Evolutionary conservation across 2,797 vertebrate genomes (phyloP).

Genomic region (Poeciliopsis presidionis): DNA sequence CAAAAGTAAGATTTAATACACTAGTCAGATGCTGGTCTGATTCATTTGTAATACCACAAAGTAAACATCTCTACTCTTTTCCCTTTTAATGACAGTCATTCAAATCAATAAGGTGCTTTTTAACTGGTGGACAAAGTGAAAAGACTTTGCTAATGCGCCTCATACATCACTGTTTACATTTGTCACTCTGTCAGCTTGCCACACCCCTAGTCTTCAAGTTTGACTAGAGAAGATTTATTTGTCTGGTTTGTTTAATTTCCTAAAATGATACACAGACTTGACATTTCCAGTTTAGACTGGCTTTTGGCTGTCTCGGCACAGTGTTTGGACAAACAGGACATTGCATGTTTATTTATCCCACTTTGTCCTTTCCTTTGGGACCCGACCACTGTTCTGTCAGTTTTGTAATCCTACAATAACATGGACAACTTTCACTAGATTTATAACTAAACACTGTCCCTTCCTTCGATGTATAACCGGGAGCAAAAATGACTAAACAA

Average conservation of each 20-base stretch:
- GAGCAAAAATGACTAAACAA: conserved; percentile 1
- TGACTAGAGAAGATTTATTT: conserved; percentile 34
- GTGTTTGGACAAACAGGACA: conserved; percentile 17
- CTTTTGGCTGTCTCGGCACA: background rate
- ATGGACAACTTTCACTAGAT: background rate
- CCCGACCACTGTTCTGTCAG: conserved; percentile 19
- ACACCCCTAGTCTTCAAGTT: conserved; percentile 31
- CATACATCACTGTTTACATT: conserved; percentile 24
- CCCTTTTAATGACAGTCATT: conserved; percentile 22
- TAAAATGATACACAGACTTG: conserved; percentile 22
- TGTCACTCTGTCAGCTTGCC: conserved; percentile 24
- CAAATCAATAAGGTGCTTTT: conserved; percentile 51
- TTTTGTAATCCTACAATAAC: conserved; percentile 10
- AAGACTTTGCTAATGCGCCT: conserved; percentile 32
- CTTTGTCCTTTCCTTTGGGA: conserved; percentile 14
- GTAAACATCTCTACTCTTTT: background rate
- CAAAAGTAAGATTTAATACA: background rate
- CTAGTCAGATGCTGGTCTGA: background rate
- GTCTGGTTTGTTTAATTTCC: conserved; percentile 39
- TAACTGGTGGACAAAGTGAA: conserved; percentile 36
- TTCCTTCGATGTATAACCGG: background rate
- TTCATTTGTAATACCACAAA: conserved; percentile 20
- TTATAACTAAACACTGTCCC: conserved; percentile 20
- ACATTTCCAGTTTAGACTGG: conserved; percentile 30
- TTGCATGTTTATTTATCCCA: conserved; percentile 30